Evolutionary conservation across 37 sponge, comb jelly and placozoan species (phyloP), one percentile per base, ranked within the genome.

Genomic region (Diacarnus erythraeanus): DNA sequence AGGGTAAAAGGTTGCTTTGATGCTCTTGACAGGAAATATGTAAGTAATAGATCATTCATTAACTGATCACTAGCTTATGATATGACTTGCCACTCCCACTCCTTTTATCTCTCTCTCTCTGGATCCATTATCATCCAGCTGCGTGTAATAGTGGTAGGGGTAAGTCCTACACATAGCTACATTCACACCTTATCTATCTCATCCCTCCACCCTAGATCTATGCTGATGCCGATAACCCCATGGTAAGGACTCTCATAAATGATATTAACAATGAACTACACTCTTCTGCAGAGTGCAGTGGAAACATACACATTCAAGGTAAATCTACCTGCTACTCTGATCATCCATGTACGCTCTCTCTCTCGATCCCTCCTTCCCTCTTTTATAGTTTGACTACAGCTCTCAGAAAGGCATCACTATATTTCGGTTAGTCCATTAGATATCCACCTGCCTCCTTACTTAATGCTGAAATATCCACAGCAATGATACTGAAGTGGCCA

Each of bases 1-100:
- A 88, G 93, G 93, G 91, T 97, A 22, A 90, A 91, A 38, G 94
- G 97, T 26, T 97, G 97, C 72, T 97, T 97, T 44, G 97, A 97
- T 79, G 97, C 97, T 5, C 87, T 97, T 27, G 97, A 97, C 73
- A 93, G 86, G 81, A 87, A 93, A 81, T 93, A 92, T 70, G 88
- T 95, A 31, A 87, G 88, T 57, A 10, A 17, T 65, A 18, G 2
- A 31, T 30, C 2, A 30, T 31, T 18, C 23, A 21, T 6, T 60
- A 25, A 60, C 17, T 10, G 56, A 17, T 54, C 17, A 20, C 10
- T 27, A 59, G 60, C 18, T 59, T 30, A 5, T 65, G 29, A 35
- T 65, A 15, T 60, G 61, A 26, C 26, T 60, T 60, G 61, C 33
- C 31, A 31, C 26, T 44, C 17, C 23, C 8, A 41, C 26, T 71